A percentile compares a stretch with the other conserved stretches of the same genome.
phyloP scores from a whole-genome alignment of 2,797 vertebrate species.

The Lithobates sylvaticus region DNA sequence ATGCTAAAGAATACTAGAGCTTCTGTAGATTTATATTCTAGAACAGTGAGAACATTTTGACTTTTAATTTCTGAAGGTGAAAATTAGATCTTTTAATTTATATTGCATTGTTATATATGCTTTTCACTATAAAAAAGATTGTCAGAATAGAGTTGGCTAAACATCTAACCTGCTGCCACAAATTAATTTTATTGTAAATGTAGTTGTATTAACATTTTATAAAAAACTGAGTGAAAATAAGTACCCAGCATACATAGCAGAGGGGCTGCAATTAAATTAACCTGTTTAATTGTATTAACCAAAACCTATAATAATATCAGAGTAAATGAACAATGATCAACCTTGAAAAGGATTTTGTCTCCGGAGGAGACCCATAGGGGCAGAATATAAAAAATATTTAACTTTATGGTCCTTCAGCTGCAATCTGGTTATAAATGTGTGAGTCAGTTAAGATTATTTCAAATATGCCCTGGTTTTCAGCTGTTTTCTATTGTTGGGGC shows the following conservation, averaged over 20 bases:
- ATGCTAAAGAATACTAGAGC: not conserved
- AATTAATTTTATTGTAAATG: not conserved
- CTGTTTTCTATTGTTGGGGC: no score
- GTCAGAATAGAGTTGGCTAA: constrained; percentile 29
- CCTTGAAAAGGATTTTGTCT: no score
- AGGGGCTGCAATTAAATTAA: constrained; percentile 18
- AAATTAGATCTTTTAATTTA: constrained; percentile 43
- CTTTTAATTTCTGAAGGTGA: constrained; percentile 17
- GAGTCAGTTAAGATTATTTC: no score
- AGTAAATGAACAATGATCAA: not conserved
- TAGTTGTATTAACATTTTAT: constrained; percentile 25
- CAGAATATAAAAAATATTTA: not conserved
- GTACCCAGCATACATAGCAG: not conserved
- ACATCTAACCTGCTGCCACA: constrained; percentile 16
- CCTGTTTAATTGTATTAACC: not conserved
- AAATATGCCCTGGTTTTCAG: no score
- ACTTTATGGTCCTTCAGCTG: not conserved
- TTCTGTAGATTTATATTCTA: constrained; percentile 17
- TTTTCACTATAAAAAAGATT: constrained; percentile 17
- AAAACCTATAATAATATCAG: not conserved
- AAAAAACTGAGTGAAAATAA: constrained; percentile 23
- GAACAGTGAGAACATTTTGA: constrained; percentile 8
- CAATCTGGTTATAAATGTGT: no score
- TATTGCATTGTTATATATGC: constrained; percentile 26
- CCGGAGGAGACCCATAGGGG: not conserved